Conservation (phyloP, 1,140 invertebrate genomes). For the Formica selysi region DNA sequence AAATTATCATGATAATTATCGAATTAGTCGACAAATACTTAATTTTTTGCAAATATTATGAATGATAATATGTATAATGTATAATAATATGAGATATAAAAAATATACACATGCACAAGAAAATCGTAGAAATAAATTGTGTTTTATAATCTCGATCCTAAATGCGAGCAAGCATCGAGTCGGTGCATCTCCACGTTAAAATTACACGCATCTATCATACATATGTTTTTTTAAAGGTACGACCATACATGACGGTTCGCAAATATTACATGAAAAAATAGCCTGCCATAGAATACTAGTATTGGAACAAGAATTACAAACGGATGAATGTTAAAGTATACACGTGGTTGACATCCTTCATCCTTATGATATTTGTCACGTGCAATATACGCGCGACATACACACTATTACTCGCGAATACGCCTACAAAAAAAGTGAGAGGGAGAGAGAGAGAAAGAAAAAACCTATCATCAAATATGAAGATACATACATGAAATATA, state of each 20-base stretch:
- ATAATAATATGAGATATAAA: neutral
- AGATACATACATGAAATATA: neutral
- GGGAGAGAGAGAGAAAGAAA: neutral
- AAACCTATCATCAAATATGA: slow-evolving; percentile 11
- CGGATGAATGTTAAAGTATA: slow-evolving; percentile 16
- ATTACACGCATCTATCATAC: neutral
- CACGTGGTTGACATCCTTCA: slow-evolving; percentile 33
- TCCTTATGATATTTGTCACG: slow-evolving; percentile 33
- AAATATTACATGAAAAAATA: slow-evolving; percentile 38
- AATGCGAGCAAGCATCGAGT: neutral
- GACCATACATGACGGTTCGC: neutral
- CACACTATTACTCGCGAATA: slow-evolving; percentile 27
- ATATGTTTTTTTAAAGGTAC: slow-evolving; percentile 18
- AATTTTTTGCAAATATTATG: neutral
- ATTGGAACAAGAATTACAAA: slow-evolving; percentile 30
- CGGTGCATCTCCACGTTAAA: neutral
- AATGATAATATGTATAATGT: neutral
- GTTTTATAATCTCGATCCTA: slow-evolving; percentile 10
- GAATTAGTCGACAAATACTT: neutral
- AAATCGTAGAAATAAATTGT: neutral
- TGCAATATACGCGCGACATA: neutral
- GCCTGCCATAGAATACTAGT: neutral
- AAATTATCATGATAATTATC: neutral
- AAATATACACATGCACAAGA: neutral
- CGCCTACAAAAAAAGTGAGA: slow-evolving; percentile 6